Conservation (phyloP, 2,888 invertebrate genomes). For the Zaprionus lineosus region DNA sequence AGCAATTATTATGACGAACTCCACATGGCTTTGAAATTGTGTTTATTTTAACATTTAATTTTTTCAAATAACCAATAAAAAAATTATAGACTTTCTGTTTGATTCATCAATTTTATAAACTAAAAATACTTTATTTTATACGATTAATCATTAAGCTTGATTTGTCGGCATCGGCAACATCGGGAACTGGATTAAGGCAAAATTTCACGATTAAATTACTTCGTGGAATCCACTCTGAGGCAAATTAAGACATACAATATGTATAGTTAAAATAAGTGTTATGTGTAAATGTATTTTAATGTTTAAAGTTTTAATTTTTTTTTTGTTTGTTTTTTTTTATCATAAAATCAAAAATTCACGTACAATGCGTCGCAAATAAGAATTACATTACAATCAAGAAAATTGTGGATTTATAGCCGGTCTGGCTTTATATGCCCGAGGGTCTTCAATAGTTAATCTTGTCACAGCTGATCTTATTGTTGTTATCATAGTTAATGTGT, state of each 20-base stretch:
- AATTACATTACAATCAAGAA: too few relatives aligned
- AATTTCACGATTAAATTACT: constrained; percentile 41
- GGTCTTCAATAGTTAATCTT: too few relatives aligned
- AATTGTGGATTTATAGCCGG: constrained; percentile 3
- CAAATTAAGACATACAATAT: constrained; percentile 8
- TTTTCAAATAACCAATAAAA: too few relatives aligned
- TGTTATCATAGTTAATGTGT: not conserved
- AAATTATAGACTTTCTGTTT: too few relatives aligned
- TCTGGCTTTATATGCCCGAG: not conserved
- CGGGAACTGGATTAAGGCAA: constrained; percentile 34
- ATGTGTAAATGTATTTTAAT: constrained; percentile 1
- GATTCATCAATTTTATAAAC: constrained; percentile 51
- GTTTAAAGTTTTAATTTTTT: too few relatives aligned
- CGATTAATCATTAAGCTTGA: constrained; percentile 65
- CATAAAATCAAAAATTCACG: too few relatives aligned
- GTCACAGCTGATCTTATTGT: too few relatives aligned
- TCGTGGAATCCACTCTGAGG: constrained; percentile 15
- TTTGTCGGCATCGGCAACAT: constrained; percentile 40
- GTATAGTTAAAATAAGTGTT: not conserved
- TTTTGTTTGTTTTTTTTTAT: too few relatives aligned
- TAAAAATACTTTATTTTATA: constrained; percentile 72
- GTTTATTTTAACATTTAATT: too few relatives aligned
- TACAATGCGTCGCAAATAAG: too few relatives aligned
- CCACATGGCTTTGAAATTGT: too few relatives aligned
- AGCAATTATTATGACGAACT: too few relatives aligned